Conservation (phyloP, 2,113 vertebrate species). For the Xiphorhynchus elegans region DNA sequence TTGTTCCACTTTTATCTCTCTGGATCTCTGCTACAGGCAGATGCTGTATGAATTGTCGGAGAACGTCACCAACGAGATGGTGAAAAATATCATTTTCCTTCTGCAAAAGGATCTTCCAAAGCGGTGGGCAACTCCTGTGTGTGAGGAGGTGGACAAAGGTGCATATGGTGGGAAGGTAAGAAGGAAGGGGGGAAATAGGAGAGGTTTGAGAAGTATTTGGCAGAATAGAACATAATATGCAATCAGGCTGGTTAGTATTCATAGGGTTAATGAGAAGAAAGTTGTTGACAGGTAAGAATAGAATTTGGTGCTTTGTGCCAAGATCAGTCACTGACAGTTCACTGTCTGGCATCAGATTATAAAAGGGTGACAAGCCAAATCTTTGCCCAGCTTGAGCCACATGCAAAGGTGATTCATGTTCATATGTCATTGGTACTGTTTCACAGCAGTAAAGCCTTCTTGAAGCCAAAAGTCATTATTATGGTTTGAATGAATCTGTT, state of each 20-base stretch:
- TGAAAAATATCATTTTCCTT: slow-evolving; percentile 60
- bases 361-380: neutral
- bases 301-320: neutral
- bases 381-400: neutral
- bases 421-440: neutral
- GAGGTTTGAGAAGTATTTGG: neutral
- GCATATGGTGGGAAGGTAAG: neutral
- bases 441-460: neutral
- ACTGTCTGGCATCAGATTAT: neutral
- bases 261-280: neutral
- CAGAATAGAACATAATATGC: neutral
- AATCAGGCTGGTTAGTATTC: neutral
- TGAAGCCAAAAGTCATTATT: neutral
- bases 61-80: slow-evolving; percentile 15
- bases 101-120: slow-evolving; percentile 16
- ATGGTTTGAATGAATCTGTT: neutral
- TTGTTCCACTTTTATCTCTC: neutral
- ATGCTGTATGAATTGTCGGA: slow-evolving; percentile 77
- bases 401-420: neutral
- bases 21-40: slow-evolving; percentile 58
- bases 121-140: slow-evolving; percentile 22
- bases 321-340: neutral
- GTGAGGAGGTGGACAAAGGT: neutral
- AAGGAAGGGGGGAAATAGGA: neutral
- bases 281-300: neutral